phyloP scores from a whole-genome alignment of 2,113 vertebrate genomes.

The Centropristis striata region DNA sequence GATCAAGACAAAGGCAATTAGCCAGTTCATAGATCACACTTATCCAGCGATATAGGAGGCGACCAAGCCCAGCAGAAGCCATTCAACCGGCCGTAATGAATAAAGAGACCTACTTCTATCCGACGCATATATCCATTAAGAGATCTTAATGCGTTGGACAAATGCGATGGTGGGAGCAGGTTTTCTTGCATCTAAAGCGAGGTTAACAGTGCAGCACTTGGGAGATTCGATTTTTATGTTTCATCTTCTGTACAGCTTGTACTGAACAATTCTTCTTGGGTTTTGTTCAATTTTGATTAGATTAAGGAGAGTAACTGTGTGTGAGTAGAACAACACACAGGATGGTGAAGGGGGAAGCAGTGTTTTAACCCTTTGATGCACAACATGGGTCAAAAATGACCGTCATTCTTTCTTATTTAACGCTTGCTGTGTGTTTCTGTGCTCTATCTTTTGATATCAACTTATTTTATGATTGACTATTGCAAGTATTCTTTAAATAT shows the following conservation, averaged over 20 bases:
- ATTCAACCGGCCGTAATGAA: conserved; percentile 64
- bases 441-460: no score
- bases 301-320: neutral
- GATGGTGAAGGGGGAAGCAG: neutral
- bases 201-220: conserved; percentile 14
- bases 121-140: conserved; percentile 56
- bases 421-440: no score
- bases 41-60: conserved; percentile 68
- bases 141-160: conserved; percentile 40
- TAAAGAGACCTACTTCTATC: conserved; percentile 63
- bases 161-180: neutral
- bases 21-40: conserved; percentile 77
- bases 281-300: conserved; percentile 1
- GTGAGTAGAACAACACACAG: neutral
- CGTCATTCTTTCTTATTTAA: no score
- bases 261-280: neutral
- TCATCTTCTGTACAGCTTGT: neutral
- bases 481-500: no score
- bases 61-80: conserved; percentile 64
- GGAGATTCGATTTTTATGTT: conserved; percentile 25
- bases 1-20: conserved; percentile 81
- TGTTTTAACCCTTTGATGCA: no score
- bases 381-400: no score
- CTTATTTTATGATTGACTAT: no score
- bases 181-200: conserved; percentile 16